A percentile compares a stretch with the other conserved stretches of the same genome.
These are phyloP conservation scores for Scaptodrosophila latifasciaeformis DNA, from an alignment of 2,888 invertebrate species.

Conservation along the genomic window DNA sequence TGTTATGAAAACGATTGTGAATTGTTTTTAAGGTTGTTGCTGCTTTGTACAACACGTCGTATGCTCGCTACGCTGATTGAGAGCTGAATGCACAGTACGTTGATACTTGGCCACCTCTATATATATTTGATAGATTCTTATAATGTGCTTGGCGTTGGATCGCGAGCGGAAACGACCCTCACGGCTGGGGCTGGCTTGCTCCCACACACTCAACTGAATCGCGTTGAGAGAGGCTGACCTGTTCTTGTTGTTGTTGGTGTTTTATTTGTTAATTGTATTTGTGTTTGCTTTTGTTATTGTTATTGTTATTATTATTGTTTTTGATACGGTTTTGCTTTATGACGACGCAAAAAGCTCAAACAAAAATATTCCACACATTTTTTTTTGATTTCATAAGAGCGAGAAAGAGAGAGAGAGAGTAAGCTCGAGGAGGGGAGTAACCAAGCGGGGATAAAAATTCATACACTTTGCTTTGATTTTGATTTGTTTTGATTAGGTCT, in stretches of 20 bases:
- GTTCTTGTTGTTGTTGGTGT: too few species aligned
- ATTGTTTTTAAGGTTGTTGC: not conserved
- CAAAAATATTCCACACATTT: conserved; percentile 48
- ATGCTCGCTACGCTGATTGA: conserved; percentile 17
- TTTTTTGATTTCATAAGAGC: too few species aligned
- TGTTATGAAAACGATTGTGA: too few species aligned
- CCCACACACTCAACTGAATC: not conserved
- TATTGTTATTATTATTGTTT: not conserved
- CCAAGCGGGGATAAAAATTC: too few species aligned
- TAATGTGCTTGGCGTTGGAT: not conserved
- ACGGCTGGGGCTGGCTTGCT: not conserved
- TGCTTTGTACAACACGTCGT: conserved; percentile 11
- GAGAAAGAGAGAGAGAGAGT: too few species aligned
- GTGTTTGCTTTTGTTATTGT: not conserved
- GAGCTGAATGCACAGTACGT: conserved; percentile 39
- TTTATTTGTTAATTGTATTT: too few species aligned
- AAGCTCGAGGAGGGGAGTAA: too few species aligned
- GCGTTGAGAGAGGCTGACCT: not conserved
- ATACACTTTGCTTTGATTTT: too few species aligned
- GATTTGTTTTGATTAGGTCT: too few species aligned
- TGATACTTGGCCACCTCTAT: conserved; percentile 38
- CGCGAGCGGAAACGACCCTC: not conserved
- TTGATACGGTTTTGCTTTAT: conserved; percentile 42
- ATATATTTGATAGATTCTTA: conserved; percentile 1
- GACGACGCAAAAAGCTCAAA: conserved; percentile 58